Evolutionary conservation across 2,888 invertebrate species (phyloP), one percentile per base, ranked within the genome.

Genomic region (Trichopoda pennipes): DNA sequence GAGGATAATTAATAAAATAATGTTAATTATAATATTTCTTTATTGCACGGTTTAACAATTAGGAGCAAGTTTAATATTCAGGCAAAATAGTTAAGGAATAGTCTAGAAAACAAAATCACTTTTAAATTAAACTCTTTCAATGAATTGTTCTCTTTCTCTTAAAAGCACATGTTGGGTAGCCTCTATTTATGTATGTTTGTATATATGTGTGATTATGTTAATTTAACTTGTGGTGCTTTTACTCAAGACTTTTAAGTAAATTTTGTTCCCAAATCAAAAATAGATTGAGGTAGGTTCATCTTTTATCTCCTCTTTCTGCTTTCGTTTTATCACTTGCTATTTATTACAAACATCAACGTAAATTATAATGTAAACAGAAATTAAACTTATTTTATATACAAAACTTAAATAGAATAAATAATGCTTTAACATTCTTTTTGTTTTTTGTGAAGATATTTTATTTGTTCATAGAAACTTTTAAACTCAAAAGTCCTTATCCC

Each of bases 221-320:
- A 47, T 44, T 49, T 28, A 42, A 53, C 38, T 61, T n/a, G 17
- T 35, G 38, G 53, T 58, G 60, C 16, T 49, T 60, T 19, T 66
- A 42, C 32, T 28, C 60, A 7, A 38, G 9, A 16, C 16, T 55
- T 60, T 63, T 66, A 7, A 44, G 3, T 9, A n/a, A 17, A 60
- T 75, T 82, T 70, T 6, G 23, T 61, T 81, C 55, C 72, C 66
- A 63, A 77, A 77, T 77, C 77, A 77, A 77, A 74, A 74, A 81
- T 58, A 64, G 44, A 81, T 81, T 81, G 81, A 19, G 81, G 81
- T 74, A 81, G 81, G 81, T 81, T 70, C 42, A 42, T 7, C 32
- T n/a, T 70, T 51, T 44, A 28, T 55, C 47, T 47, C 32, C 17
- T 42, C 53, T 35, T 44, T 49, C 16, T 64, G 58, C 16, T 76